These are phyloP conservation scores for Mythimna albipuncta DNA, from an alignment of 2,888 invertebrate genomes.

Conservation along the genomic window DNA sequence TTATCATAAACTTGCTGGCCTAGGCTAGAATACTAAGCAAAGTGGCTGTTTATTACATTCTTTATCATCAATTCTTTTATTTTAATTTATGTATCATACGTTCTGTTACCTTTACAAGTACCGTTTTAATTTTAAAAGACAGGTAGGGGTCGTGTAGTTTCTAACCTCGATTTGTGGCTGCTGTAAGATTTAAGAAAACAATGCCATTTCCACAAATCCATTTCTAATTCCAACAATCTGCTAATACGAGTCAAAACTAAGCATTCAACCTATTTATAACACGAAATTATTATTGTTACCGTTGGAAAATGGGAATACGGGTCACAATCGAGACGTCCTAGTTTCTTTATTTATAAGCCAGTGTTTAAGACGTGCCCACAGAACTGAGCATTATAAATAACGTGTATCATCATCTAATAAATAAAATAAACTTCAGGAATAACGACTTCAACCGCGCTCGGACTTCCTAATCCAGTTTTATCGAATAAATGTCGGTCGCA, in stretches of 20 bases:
- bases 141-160: background rate
- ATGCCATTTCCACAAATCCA: slow-evolving; percentile 15
- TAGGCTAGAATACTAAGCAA: slow-evolving; percentile 44
- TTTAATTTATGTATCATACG: background rate
- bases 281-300: slow-evolving; percentile 37
- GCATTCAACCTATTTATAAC: slow-evolving; percentile 37
- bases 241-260: slow-evolving; percentile 41
- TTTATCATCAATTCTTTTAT: background rate
- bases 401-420: slow-evolving; percentile 39
- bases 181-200: slow-evolving; percentile 12
- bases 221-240: slow-evolving; percentile 31
- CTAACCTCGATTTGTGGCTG: background rate
- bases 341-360: slow-evolving; percentile 43
- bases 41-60: slow-evolving; percentile 17
- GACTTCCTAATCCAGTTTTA: slow-evolving; percentile 45
- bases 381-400: slow-evolving; percentile 41
- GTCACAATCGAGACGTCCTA: slow-evolving; percentile 38
- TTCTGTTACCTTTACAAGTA: background rate
- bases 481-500: slow-evolving; percentile 37
- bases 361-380: slow-evolving; percentile 27
- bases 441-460: slow-evolving; percentile 30
- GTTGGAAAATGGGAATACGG: slow-evolving; percentile 30
- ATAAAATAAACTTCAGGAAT: slow-evolving; percentile 48
- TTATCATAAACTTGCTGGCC: slow-evolving; percentile 51
- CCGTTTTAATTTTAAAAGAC: background rate